Percentiles rank a stretch among this genome's conserved stretches.
These are phyloP conservation scores for Ruditapes philippinarum DNA, from an alignment of 1,140 invertebrate species.

Conservation along the genomic window DNA sequence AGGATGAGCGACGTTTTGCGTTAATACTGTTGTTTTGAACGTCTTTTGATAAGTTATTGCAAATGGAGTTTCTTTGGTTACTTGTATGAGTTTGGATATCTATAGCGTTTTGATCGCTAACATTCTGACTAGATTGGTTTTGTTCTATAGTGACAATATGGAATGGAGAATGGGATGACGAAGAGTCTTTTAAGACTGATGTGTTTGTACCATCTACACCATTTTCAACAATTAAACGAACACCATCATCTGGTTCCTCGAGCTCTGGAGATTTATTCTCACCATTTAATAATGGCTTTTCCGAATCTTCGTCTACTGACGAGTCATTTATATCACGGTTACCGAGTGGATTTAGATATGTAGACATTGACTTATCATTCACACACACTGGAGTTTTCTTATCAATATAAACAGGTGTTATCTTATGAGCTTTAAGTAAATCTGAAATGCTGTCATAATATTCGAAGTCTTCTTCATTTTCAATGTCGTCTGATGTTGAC, in stretches of 20 bases:
- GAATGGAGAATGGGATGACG: neutral
- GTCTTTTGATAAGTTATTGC: slow-evolving; percentile 10
- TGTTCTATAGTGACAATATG: slow-evolving; percentile 9
- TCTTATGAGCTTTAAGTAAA: slow-evolving; percentile 56
- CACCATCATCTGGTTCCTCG: slow-evolving; percentile 9
- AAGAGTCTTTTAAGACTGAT: slow-evolving; percentile 21
- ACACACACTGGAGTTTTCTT: slow-evolving; percentile 45
- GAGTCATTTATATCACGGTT: slow-evolving; percentile 47
- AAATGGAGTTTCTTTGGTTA: slow-evolving; percentile 27
- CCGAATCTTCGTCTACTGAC: slow-evolving; percentile 20
- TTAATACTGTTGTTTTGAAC: slow-evolving; percentile 42
- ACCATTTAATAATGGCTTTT: neutral
- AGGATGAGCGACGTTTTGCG: slow-evolving; percentile 38
- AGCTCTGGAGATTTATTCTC: slow-evolving; percentile 26
- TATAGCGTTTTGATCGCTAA: neutral
- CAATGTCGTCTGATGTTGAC: slow-evolving; percentile 61
- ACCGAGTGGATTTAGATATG: slow-evolving; percentile 57
- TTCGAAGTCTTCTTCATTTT: slow-evolving; percentile 62
- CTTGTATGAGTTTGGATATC: slow-evolving; percentile 1
- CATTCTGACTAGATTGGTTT: neutral
- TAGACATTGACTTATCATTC: slow-evolving; percentile 58
- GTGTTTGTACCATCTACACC: slow-evolving; percentile 37
- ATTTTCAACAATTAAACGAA: slow-evolving; percentile 53
- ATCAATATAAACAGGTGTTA: slow-evolving; percentile 38
- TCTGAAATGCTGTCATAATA: slow-evolving; percentile 63